Evolutionary conservation across 2,888 invertebrate species (phyloP).

Genomic region (Synergus laeviventris): DNA sequence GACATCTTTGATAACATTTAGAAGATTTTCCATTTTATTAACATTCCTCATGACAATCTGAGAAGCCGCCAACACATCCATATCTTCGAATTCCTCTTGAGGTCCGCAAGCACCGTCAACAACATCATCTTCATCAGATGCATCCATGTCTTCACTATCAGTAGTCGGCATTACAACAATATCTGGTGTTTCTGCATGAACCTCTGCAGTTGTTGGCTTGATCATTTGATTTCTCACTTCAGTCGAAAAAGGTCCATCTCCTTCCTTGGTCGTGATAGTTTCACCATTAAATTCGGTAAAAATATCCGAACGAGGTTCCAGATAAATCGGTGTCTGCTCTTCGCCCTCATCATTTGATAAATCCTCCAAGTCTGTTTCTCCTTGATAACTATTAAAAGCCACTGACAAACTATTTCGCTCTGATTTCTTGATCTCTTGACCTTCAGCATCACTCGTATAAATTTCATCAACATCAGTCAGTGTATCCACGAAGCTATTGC

Average conservation of each 20-base stretch:
- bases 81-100: slow-evolving; percentile 58
- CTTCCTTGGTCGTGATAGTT: slow-evolving; percentile 72
- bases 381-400: slow-evolving; percentile 57
- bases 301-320: slow-evolving; percentile 64
- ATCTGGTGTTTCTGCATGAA: slow-evolving; percentile 51
- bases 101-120: slow-evolving; percentile 63
- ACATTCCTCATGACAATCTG: slow-evolving; percentile 70
- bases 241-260: slow-evolving; percentile 72
- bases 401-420: slow-evolving; percentile 54
- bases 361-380: slow-evolving; percentile 72
- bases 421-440: slow-evolving; percentile 45
- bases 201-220: slow-evolving; percentile 1
- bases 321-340: slow-evolving; percentile 59
- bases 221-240: slow-evolving; percentile 70
- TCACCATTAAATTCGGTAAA: slow-evolving; percentile 69
- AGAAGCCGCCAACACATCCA: slow-evolving; percentile 66
- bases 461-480: slow-evolving; percentile 73
- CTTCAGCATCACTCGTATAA: slow-evolving; percentile 68
- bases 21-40: slow-evolving; percentile 65
- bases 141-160: slow-evolving; percentile 72
- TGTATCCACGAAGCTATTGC: slow-evolving; percentile 65
- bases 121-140: slow-evolving; percentile 69
- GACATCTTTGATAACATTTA: slow-evolving; percentile 58
- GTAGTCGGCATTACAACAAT: slow-evolving; percentile 64
- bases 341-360: slow-evolving; percentile 67